Conservation (phyloP, 30 jellyfish, hydroid and myxozoan genomes). For the Morbakka virulenta region DNA sequence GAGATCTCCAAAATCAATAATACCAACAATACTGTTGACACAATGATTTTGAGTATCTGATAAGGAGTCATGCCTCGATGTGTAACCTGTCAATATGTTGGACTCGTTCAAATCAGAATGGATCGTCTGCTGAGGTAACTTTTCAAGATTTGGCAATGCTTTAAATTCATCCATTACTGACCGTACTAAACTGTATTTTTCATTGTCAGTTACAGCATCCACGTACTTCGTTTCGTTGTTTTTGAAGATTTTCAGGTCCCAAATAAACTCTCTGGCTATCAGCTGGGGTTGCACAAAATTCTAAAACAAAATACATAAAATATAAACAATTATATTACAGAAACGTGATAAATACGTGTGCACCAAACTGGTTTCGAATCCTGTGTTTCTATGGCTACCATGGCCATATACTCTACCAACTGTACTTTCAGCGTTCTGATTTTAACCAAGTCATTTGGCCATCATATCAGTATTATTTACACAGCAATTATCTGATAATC, state of each 20-base stretch:
- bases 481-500: too few relatives aligned
- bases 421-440: too few relatives aligned
- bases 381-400: too few relatives aligned
- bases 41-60: background rate
- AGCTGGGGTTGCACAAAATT: slow-evolving; percentile 6
- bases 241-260: slow-evolving; percentile 2
- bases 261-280: background rate
- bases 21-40: background rate
- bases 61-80: too few relatives aligned
- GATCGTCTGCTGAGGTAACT: slow-evolving; percentile 28
- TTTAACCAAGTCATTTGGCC: too few relatives aligned
- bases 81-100: slow-evolving; percentile 4
- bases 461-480: too few relatives aligned
- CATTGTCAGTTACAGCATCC: slow-evolving; percentile 2
- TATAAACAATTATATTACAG: too few relatives aligned
- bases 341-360: too few relatives aligned
- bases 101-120: slow-evolving; percentile 27
- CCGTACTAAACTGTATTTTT: background rate
- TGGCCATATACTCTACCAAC: too few relatives aligned
- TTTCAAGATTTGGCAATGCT: slow-evolving; percentile 8
- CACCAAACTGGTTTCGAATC: too few relatives aligned
- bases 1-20: slow-evolving; percentile 47
- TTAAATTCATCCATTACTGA: slow-evolving; percentile 10
- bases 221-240: slow-evolving; percentile 21
- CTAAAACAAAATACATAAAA: too few relatives aligned